Conservation (phyloP, 2,888 invertebrate species). For the Pristionchus exspectatus region DNA sequence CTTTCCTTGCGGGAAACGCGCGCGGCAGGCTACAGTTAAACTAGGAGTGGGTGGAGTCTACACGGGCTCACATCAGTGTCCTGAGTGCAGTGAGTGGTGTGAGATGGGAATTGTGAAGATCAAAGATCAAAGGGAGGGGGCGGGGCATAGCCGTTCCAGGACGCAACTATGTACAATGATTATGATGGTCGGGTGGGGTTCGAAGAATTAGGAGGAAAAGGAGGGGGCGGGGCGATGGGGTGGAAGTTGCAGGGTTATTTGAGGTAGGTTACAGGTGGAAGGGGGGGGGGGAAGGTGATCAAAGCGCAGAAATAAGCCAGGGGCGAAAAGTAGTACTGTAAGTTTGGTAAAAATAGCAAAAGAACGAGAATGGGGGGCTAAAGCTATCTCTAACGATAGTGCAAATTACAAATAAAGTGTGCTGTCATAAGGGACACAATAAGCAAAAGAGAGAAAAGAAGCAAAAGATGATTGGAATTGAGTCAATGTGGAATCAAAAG, state of each 20-base stretch:
- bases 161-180: slow-evolving; percentile 46
- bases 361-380: slow-evolving; percentile 25
- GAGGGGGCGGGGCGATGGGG: neutral
- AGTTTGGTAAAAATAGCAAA: slow-evolving; percentile 46
- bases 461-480: neutral
- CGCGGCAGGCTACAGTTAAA: neutral
- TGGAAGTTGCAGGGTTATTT: slow-evolving; percentile 24
- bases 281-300: neutral
- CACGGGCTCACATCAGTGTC: slow-evolving; percentile 47
- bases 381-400: slow-evolving; percentile 45
- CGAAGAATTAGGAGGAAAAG: neutral
- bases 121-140: slow-evolving; percentile 41
- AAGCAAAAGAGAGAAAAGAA: neutral
- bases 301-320: neutral
- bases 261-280: neutral
- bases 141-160: slow-evolving; percentile 2
- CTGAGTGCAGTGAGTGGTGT: slow-evolving; percentile 32
- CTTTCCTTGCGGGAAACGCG: neutral
- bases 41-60: slow-evolving; percentile 21
- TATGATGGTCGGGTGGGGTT: neutral
- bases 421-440: neutral
- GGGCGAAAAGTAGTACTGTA: slow-evolving; percentile 14
- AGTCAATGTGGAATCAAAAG: slow-evolving; percentile 30
- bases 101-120: neutral
- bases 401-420: slow-evolving; percentile 14